phyloP scores from a whole-genome alignment of 1,140 invertebrate species.

The Anagrus nilaparvatae region DNA sequence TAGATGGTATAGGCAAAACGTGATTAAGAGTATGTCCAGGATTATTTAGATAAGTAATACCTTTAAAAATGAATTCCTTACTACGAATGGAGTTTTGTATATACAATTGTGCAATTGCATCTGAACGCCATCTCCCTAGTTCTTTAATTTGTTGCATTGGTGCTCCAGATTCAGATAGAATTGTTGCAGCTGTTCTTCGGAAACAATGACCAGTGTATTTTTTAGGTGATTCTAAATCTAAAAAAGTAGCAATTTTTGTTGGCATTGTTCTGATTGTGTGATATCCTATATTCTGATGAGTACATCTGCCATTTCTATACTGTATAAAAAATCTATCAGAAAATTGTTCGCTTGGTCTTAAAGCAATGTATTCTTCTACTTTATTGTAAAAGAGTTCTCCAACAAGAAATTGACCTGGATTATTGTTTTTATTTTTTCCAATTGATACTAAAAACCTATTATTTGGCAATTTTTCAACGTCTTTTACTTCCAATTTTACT shows the following conservation, averaged over 20 bases:
- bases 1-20: too few relatives aligned
- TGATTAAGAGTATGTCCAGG: too few relatives aligned
- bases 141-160: conserved; percentile 11
- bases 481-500: background rate
- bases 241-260: conserved; percentile 12
- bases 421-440: background rate
- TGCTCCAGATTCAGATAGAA: conserved; percentile 15
- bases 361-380: conserved; percentile 3
- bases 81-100: conserved; percentile 12
- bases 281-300: conserved; percentile 13
- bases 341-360: conserved; percentile 1
- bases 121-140: conserved; percentile 13
- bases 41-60: too few relatives aligned
- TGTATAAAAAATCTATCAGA: conserved; percentile 5
- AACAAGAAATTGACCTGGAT: background rate
- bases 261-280: conserved; percentile 16
- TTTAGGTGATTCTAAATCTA: conserved; percentile 10
- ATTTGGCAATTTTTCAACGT: background rate
- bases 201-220: conserved; percentile 18
- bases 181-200: conserved; percentile 16
- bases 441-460: background rate
- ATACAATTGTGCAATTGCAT: conserved; percentile 11
- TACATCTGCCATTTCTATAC: conserved; percentile 15
- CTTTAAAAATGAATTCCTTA: conserved; percentile 2
- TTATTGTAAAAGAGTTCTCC: background rate